Conservation (phyloP, 2,888 invertebrate species). For the Sphaeridia pumilis region DNA sequence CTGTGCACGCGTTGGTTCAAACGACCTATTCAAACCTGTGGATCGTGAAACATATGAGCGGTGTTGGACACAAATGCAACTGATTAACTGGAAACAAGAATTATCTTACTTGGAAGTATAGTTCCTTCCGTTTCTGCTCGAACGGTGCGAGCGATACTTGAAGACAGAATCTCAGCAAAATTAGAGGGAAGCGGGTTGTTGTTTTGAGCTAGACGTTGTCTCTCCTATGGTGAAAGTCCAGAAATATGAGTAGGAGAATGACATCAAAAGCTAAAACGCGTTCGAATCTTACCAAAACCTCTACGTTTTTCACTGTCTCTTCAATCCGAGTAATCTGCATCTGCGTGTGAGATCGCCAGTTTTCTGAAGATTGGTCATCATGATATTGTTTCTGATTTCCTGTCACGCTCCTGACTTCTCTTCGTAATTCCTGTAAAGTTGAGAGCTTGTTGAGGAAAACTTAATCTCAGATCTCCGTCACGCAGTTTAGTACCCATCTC, state of each 20-base stretch:
- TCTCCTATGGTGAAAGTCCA: too few species aligned
- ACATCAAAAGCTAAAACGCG: not conserved
- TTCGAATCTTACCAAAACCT: constrained; percentile 9
- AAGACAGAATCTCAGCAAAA: constrained; percentile 27
- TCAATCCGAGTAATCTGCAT: constrained; percentile 23
- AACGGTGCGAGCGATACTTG: constrained; percentile 40
- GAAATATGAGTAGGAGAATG: not conserved
- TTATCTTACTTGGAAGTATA: constrained; percentile 40
- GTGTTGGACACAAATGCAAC: too few species aligned
- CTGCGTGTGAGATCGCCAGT: constrained; percentile 20
- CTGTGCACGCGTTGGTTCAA: constrained; percentile 62
- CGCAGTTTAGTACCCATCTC: too few species aligned
- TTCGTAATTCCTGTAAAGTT: constrained; percentile 24
- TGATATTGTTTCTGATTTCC: constrained; percentile 9
- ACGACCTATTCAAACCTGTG: constrained; percentile 52
- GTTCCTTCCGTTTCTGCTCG: constrained; percentile 48
- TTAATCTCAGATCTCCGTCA: too few species aligned
- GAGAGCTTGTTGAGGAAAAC: too few species aligned
- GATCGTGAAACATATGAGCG: too few species aligned
- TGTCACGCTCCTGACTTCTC: constrained; percentile 26
- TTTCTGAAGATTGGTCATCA: constrained; percentile 18
- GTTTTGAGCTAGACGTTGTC: constrained; percentile 16
- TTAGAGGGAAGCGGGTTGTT: constrained; percentile 26
- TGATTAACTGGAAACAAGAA: not conserved
- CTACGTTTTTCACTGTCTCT: constrained; percentile 24